Evolutionary conservation across 2,113 vertebrate species (phyloP).

Genomic region (Propithecus coquereli): DNA sequence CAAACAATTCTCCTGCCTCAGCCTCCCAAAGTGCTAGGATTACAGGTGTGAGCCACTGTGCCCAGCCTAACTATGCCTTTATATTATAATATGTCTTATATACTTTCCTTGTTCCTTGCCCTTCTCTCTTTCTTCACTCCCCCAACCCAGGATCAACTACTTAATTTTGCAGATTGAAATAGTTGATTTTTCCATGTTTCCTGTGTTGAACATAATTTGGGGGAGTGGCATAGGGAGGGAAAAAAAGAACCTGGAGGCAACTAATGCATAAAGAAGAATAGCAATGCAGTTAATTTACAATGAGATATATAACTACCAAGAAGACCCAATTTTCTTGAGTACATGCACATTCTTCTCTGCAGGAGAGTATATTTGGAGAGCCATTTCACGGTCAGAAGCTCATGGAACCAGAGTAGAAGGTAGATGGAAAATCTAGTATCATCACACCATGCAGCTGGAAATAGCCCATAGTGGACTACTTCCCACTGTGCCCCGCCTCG

Average conservation of each 20-base stretch:
- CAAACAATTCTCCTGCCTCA: too few species aligned
- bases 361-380: not conserved
- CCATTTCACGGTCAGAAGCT: not conserved
- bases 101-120: not conserved
- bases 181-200: not conserved
- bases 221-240: not conserved
- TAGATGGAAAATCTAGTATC: not conserved
- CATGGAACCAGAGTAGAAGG: not conserved
- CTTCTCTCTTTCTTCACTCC: not conserved
- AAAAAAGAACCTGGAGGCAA: not conserved
- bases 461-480: not conserved
- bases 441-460: not conserved
- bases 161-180: not conserved
- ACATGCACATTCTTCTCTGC: not conserved
- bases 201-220: not conserved
- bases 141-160: not conserved
- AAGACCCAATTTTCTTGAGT: not conserved
- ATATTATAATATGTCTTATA: not conserved
- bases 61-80: too few species aligned
- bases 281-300: not conserved
- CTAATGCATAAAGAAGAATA: not conserved
- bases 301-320: not conserved
- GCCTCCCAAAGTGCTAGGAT: too few species aligned
- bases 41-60: too few species aligned
- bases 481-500: accelerated